Evolutionary conservation across 1,140 invertebrate genomes (phyloP), one percentile per base, ranked within the genome.

Genomic region (Meteorus sp.): DNA sequence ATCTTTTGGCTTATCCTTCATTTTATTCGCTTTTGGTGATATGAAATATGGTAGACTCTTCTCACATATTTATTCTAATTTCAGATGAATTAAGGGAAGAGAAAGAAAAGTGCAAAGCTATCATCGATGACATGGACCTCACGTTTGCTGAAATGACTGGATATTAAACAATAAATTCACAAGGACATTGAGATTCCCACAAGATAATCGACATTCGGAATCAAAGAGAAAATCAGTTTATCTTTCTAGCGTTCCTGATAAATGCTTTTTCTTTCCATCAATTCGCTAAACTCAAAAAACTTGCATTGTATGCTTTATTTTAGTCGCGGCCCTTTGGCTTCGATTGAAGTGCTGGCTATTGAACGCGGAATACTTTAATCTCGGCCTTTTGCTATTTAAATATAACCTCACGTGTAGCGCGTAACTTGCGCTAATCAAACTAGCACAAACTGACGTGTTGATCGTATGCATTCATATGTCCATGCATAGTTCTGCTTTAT

Each of bases 41-140:
- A n/a, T n/a, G n/a, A n/a, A n/a, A n/a, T n/a, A n/a, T n/a, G n/a
- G n/a, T n/a, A n/a, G n/a, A n/a, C n/a, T n/a, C n/a, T n/a, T n/a
- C n/a, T n/a, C n/a, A n/a, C n/a, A 39, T 9, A 13, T 37, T 50
- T 17, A n/a, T 47, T 47, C 67, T 58, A 5, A 22, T 78, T 79
- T 54, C 79, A 91, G 89, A 89, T 74, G 86, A 90, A 66, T 78
- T 91, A 56, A 80, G 87, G 68, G 79, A 84, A 70, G 86, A 89
- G 69, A 86, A 87, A 71, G 85, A 88, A 65, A 85, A 86, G 71
- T 87, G 86, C 78, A 87, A 85, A 73, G 79, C 83, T 59, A 79
- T 92, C 17, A 85, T 87, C 69, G 86, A 88, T 62, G 90, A 92
- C 72, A 85, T 92, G 80, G 89, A 92, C 68, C 79, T 83, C 56